These are phyloP conservation scores for Andrena hattorfiana DNA, from an alignment of 2,888 invertebrate genomes.

Conservation along the genomic window DNA sequence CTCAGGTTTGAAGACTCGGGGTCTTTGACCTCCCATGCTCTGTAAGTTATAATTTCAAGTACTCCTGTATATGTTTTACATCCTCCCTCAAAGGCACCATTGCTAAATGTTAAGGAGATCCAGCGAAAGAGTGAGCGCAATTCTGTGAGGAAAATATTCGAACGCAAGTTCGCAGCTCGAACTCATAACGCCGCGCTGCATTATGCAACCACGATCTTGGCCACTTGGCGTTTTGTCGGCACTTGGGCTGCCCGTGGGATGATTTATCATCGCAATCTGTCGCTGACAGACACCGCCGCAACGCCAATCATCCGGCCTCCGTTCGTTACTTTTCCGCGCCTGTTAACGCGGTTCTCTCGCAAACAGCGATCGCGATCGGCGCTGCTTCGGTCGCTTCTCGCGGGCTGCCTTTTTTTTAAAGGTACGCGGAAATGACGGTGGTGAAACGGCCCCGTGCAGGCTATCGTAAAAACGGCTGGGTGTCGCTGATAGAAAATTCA, in stretches of 20 bases:
- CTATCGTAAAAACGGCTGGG: conserved; percentile 13
- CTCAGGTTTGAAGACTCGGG: too few relatives aligned
- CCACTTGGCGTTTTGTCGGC: conserved; percentile 1
- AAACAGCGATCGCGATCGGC: not conserved
- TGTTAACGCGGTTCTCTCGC: conserved; percentile 5
- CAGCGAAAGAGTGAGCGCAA: too few relatives aligned
- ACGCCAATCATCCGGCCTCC: conserved; percentile 29
- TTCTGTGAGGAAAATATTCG: not conserved
- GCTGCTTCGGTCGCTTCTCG: not conserved
- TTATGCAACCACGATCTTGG: conserved; percentile 34
- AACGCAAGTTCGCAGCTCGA: not conserved
- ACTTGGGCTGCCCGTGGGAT: not conserved
- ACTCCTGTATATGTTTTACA: too few relatives aligned
- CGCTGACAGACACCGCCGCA: conserved; percentile 22
- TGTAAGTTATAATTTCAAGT: too few relatives aligned
- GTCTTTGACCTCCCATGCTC: too few relatives aligned
- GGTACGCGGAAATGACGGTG: not conserved
- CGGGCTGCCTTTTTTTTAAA: not conserved
- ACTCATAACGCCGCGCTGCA: not conserved
- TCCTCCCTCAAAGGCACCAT: too few relatives aligned
- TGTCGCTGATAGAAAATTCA: conserved; percentile 42
- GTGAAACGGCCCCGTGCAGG: not conserved
- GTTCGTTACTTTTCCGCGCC: conserved; percentile 8
- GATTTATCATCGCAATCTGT: conserved; percentile 30
- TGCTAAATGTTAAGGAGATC: too few relatives aligned